Percentiles rank a stretch among this genome's conserved stretches.
Conservation (phyloP, 2,113 vertebrate species). For the Varanus salvator region DNA sequence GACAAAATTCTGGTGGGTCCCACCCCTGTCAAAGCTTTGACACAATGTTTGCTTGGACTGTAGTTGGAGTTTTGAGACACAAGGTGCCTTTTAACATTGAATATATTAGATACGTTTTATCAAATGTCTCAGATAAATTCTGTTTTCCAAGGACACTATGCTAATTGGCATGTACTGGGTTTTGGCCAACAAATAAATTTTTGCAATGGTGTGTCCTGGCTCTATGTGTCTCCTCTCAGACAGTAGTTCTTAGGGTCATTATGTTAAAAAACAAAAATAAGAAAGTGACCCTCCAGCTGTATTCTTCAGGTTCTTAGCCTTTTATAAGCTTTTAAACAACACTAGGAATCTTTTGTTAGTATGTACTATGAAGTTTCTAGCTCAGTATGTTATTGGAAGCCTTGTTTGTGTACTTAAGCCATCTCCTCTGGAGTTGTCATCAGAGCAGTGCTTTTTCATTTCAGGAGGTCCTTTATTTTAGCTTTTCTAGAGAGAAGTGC, state of each 20-base stretch:
- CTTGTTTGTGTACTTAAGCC: background rate
- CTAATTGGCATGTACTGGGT: background rate
- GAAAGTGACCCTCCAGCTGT: background rate
- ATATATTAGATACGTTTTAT: background rate
- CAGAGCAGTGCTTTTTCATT: background rate
- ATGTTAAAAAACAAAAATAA: background rate
- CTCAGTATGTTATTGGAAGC: background rate
- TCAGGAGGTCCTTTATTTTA: background rate
- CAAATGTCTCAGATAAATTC: background rate
- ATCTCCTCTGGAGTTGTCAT: background rate
- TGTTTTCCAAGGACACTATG: background rate
- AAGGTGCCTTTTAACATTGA: background rate
- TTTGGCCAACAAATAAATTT: too few relatives aligned
- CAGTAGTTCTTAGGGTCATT: background rate
- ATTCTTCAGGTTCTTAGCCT: background rate
- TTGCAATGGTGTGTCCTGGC: background rate
- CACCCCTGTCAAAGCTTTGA: background rate
- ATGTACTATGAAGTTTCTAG: background rate
- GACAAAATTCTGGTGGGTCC: background rate
- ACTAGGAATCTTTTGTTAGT: background rate
- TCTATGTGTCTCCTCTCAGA: background rate
- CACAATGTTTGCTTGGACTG: too few relatives aligned
- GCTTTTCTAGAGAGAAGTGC: background rate
- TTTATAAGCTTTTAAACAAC: accelerated
- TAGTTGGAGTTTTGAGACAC: background rate